Conservation (phyloP, 2,113 vertebrate genomes). For the Corapipo altera region DNA sequence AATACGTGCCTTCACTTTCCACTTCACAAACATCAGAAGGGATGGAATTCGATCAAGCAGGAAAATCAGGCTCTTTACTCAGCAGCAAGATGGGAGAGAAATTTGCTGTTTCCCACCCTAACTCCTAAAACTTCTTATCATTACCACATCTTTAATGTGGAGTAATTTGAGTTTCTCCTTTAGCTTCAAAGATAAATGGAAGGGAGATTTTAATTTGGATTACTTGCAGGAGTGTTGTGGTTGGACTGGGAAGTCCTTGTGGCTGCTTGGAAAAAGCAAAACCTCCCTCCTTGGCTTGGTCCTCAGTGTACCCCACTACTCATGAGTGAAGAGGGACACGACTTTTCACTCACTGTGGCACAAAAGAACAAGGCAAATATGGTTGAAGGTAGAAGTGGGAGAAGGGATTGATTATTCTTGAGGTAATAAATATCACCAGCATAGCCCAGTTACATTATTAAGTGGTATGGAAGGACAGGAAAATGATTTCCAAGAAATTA, state of each 20-base stretch:
- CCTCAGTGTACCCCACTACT: not conserved
- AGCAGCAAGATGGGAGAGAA: not conserved
- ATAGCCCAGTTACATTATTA: not conserved
- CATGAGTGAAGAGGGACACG: not conserved
- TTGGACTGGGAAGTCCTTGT: not conserved
- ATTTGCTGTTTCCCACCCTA: not conserved
- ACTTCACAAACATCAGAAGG: not conserved
- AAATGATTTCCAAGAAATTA: not conserved
- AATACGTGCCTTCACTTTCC: not conserved
- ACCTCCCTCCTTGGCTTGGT: not conserved
- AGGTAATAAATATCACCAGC: not conserved
- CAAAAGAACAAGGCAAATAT: not conserved
- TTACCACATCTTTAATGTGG: not conserved
- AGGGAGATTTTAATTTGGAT: not conserved
- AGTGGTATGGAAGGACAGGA: not conserved
- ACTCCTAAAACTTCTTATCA: not conserved
- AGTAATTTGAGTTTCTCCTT: not conserved
- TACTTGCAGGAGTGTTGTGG: not conserved
- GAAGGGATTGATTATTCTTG: not conserved
- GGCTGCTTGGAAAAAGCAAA: not conserved
- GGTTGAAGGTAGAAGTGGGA: not conserved
- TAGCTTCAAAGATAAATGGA: not conserved
- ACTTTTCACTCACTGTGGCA: fast-evolving
- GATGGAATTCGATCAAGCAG: not conserved
- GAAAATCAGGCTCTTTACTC: not conserved